These are phyloP conservation scores for Clarias laeviceps DNA, from an alignment of 2,797 vertebrate species.

Conservation along the genomic window DNA sequence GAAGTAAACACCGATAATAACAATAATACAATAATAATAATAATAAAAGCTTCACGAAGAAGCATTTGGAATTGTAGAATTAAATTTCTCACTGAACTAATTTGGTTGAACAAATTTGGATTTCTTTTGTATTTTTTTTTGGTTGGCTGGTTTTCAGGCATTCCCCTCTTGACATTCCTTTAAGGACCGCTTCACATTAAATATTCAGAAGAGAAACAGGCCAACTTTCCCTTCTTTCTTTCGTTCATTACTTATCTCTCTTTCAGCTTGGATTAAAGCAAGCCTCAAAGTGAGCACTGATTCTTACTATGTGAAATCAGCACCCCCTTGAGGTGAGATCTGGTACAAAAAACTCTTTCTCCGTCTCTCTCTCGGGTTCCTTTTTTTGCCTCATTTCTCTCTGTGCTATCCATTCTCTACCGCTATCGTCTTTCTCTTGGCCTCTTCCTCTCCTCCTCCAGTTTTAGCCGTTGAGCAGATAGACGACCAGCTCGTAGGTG, in stretches of 20 bases:
- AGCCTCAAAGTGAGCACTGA: slow-evolving; percentile 8
- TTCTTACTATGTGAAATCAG: slow-evolving; percentile 36
- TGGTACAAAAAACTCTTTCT: slow-evolving; percentile 16
- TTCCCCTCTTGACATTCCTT: slow-evolving; percentile 46
- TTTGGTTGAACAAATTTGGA: background rate
- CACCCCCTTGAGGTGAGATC: slow-evolving; percentile 44
- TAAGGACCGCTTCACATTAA: slow-evolving; percentile 41
- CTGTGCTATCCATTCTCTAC: background rate
- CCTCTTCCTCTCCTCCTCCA: slow-evolving; percentile 12
- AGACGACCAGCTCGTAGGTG: slow-evolving; percentile 97
- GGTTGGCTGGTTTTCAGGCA: slow-evolving; percentile 37
- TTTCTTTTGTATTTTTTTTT: too few species aligned
- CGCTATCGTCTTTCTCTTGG: slow-evolving; percentile 17
- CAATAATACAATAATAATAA: background rate
- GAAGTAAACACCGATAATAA: background rate
- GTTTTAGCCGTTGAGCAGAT: slow-evolving; percentile 88
- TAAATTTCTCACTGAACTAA: background rate
- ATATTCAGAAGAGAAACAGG: slow-evolving; percentile 37
- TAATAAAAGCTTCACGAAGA: slow-evolving; percentile 9
- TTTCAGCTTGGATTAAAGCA: background rate
- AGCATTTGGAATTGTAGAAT: slow-evolving; percentile 9
- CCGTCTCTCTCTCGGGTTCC: slow-evolving; percentile 9
- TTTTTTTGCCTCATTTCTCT: slow-evolving; percentile 35
- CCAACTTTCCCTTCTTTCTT: slow-evolving; percentile 1
- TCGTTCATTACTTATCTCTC: background rate